Evolutionary conservation across 1,140 invertebrate species (phyloP).

Genomic region (Bilobella aurantiaca): DNA sequence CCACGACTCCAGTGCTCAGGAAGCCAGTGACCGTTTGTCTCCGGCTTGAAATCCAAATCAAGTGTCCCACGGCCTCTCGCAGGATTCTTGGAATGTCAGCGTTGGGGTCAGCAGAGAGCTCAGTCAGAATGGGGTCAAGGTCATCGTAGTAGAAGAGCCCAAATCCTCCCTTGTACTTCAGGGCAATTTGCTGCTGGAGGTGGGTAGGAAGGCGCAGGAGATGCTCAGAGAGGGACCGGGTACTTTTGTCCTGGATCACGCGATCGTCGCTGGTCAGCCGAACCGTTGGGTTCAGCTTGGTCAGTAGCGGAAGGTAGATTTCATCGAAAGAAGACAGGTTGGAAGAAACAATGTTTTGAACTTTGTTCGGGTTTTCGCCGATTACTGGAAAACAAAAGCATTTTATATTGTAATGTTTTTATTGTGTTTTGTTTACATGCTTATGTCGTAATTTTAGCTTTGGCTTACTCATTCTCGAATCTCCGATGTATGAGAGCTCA

Average conservation of each 20-base stretch:
- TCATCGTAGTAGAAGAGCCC: background rate
- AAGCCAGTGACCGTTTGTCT: conserved; percentile 28
- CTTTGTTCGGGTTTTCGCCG: conserved; percentile 93
- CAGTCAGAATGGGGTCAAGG: background rate
- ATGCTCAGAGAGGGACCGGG: background rate
- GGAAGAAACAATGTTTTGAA: conserved; percentile 80
- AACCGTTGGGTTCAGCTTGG: background rate
- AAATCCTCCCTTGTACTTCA: background rate
- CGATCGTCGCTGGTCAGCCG: background rate
- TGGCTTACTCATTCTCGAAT: background rate
- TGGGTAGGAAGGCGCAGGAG: background rate
- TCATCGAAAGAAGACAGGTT: conserved; percentile 65
- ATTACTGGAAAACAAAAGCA: conserved; percentile 34
- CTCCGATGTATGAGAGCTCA: conserved; percentile 78
- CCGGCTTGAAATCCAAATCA: conserved; percentile 21
- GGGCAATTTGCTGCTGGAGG: background rate
- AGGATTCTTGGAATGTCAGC: background rate
- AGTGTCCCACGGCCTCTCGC: background rate
- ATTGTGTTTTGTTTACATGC: background rate
- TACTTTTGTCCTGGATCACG: background rate
- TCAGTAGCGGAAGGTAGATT: conserved; percentile 56
- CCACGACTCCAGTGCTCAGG: conserved; percentile 24
- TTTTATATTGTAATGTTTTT: background rate
- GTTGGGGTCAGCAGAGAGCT: background rate
- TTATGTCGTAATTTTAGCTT: background rate